Conservation (phyloP, 2,888 invertebrate species). For the Acanthoscelides obtectus region DNA sequence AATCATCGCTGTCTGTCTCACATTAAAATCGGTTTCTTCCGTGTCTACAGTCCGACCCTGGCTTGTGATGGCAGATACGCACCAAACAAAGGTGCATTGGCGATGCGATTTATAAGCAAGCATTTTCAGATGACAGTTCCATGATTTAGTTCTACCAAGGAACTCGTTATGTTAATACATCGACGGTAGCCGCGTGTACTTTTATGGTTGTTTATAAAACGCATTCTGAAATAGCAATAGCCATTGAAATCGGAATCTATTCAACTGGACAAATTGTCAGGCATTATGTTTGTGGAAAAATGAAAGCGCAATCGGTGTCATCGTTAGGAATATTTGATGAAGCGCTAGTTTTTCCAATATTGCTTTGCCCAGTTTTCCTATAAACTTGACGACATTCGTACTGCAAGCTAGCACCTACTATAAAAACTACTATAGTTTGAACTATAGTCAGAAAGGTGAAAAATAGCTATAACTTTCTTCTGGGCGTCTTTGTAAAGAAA, state of each 20-base stretch:
- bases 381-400: too few species aligned
- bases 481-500: too few species aligned
- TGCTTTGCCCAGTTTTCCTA: too few species aligned
- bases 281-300: neutral
- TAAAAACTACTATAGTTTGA: too few species aligned
- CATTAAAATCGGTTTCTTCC: neutral
- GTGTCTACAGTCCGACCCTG: neutral
- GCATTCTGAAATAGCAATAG: neutral
- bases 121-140: neutral
- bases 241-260: neutral
- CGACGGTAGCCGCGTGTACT: neutral
- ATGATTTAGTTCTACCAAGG: neutral
- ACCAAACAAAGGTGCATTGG: neutral
- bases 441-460: too few species aligned
- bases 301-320: neutral
- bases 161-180: neutral
- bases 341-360: too few species aligned
- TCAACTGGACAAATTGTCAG: neutral
- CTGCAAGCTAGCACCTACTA: too few species aligned
- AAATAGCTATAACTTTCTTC: too few species aligned
- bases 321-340: neutral
- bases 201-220: neutral
- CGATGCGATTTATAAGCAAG: neutral
- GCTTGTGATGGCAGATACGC: neutral
- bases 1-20: too few species aligned